phyloP scores from a whole-genome alignment of 2,797 vertebrate species.

The Coregonus ussuriensis region DNA sequence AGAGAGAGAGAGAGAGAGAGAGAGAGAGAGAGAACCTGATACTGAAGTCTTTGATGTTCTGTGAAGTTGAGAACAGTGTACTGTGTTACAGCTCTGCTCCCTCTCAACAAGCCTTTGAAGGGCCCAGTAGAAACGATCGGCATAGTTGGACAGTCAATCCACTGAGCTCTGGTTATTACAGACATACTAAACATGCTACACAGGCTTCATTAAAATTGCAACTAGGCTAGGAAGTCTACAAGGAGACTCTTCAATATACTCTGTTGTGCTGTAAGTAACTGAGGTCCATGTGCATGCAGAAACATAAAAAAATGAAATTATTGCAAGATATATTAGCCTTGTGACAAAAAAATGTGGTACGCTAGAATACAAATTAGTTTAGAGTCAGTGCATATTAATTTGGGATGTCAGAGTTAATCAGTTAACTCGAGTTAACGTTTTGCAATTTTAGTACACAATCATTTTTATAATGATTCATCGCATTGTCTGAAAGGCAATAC shows the following conservation, averaged over 20 bases:
- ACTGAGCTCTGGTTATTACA: constrained; percentile 39
- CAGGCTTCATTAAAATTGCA: constrained; percentile 34
- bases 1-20: no score
- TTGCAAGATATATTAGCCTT: no score
- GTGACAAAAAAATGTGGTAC: no score
- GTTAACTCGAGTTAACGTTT: no score
- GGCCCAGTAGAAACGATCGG: constrained; percentile 21
- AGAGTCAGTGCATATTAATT: background rate
- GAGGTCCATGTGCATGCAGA: background rate
- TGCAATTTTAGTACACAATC: no score
- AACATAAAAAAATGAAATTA: background rate
- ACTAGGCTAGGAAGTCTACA: background rate
- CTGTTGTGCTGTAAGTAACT: no score
- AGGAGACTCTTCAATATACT: background rate
- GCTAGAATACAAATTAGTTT: no score
- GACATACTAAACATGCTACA: constrained; percentile 28
- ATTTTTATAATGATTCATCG: background rate
- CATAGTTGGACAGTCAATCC: constrained; percentile 39
- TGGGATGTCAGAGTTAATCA: no score
- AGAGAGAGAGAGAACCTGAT: constrained; percentile 30
- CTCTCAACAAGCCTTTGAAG: constrained; percentile 64
- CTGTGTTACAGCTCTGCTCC: constrained; percentile 24
- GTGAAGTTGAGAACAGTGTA: constrained; percentile 60
- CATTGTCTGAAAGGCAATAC: background rate
- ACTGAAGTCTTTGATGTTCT: constrained; percentile 65